These are phyloP conservation scores for Leptobrachium leishanense DNA, from an alignment of 2,113 vertebrate genomes.

Conservation along the genomic window DNA sequence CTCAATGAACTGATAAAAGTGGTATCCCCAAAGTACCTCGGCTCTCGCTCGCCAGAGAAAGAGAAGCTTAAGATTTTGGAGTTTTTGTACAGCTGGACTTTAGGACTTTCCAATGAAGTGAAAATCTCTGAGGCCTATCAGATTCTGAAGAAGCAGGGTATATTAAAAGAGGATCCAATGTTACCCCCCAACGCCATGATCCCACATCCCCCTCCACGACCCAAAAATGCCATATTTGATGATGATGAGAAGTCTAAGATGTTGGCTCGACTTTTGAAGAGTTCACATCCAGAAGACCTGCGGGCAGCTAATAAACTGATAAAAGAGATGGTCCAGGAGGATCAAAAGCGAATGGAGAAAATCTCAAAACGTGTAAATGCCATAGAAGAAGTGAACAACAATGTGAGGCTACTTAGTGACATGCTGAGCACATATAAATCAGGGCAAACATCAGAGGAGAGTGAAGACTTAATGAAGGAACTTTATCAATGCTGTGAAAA, in stretches of 20 bases:
- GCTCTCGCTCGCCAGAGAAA: constrained; percentile 83
- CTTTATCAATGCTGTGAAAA: constrained; percentile 94
- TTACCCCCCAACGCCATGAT: constrained; percentile 80
- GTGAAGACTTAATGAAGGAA: constrained; percentile 95
- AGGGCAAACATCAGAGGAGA: constrained; percentile 74
- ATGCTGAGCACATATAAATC: constrained; percentile 86
- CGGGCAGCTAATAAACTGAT: constrained; percentile 96
- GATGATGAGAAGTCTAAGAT: constrained; percentile 98
- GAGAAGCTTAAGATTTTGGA: constrained; percentile 93
- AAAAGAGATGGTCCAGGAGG: constrained; percentile 99
- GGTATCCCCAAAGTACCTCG: constrained; percentile 97
- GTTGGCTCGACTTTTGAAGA: constrained; percentile 90
- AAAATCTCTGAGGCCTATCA: constrained; percentile 95
- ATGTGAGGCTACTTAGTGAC: constrained; percentile 87
- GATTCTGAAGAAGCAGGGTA: constrained; percentile 98
- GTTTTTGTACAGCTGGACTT: constrained; percentile 90
- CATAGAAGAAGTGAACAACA: constrained; percentile 95
- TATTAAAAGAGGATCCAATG: constrained; percentile 88
- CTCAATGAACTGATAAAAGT: constrained; percentile 98
- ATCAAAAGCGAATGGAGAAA: constrained; percentile 96
- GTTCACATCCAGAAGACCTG: constrained; percentile 92
- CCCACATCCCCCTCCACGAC: constrained; percentile 75
- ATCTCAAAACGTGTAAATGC: constrained; percentile 92
- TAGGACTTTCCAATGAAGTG: constrained; percentile 83
- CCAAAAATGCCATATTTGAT: constrained; percentile 89